phyloP scores from a whole-genome alignment of 2,113 vertebrate species.

The Sinocyclocheilus rhinocerous region DNA sequence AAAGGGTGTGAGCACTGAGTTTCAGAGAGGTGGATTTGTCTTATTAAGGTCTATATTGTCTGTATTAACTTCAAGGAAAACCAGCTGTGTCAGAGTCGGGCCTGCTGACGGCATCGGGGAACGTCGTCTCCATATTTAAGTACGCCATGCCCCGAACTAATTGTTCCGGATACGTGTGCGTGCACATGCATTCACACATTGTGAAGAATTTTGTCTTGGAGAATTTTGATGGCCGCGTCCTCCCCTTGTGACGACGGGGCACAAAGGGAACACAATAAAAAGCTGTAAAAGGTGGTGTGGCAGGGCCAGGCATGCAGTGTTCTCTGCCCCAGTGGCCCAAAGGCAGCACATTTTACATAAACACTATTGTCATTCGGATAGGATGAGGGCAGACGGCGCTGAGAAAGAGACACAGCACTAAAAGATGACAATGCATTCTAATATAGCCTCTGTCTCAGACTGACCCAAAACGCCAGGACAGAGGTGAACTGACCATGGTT shows the following conservation, averaged over 20 bases:
- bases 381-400: conserved; percentile 64
- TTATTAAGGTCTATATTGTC: conserved; percentile 69
- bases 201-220: conserved; percentile 34
- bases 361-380: conserved; percentile 78
- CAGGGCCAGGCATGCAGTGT: conserved; percentile 17
- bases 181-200: conserved; percentile 42
- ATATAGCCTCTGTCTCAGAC: conserved; percentile 2
- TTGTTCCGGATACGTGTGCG: conserved; percentile 67
- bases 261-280: conserved; percentile 73
- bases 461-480: too few species aligned
- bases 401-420: conserved; percentile 56
- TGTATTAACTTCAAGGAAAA: conserved; percentile 33
- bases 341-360: conserved; percentile 77
- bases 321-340: conserved; percentile 72
- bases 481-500: too few species aligned
- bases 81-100: conserved; percentile 42
- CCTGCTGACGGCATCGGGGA: not conserved
- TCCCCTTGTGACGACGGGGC: conserved; percentile 55
- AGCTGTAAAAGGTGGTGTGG: conserved; percentile 74
- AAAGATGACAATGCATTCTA: conserved; percentile 41
- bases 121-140: conserved; percentile 63
- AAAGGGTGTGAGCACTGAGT: too few species aligned
- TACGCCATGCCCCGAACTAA: conserved; percentile 72
- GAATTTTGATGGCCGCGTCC: conserved; percentile 64
- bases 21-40: conserved; percentile 53